Conservation (phyloP, 2,888 invertebrate species). For the Acronicta aceris region DNA sequence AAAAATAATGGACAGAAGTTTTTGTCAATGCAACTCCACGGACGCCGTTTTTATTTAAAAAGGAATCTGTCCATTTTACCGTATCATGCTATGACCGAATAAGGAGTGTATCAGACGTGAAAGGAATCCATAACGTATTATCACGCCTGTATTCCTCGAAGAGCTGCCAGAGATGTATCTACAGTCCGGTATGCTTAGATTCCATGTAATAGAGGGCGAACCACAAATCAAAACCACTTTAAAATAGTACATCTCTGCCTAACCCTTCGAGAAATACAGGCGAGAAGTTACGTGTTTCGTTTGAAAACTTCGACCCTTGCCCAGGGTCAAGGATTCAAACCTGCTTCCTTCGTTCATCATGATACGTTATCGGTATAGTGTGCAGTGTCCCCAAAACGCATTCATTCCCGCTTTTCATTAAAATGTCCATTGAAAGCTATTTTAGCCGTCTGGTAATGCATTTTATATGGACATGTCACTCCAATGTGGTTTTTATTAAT, state of each 20-base stretch:
- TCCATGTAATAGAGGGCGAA: no score
- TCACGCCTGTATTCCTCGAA: no score
- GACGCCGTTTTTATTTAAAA: conserved; percentile 30
- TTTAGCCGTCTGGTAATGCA: conserved; percentile 18
- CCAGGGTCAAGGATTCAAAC: no score
- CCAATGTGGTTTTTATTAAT: conserved; percentile 27
- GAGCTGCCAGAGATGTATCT: no score
- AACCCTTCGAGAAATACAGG: no score
- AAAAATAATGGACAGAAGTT: conserved; percentile 39
- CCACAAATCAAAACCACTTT: no score
- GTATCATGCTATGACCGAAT: not conserved
- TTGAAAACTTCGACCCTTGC: no score
- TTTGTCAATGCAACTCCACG: conserved; percentile 29
- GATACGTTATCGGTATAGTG: not conserved
- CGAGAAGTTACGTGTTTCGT: no score
- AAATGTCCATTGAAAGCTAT: conserved; percentile 20
- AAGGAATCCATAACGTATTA: no score
- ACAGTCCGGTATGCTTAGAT: no score
- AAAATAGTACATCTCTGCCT: no score
- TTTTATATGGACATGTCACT: conserved; percentile 14
- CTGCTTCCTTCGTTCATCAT: not conserved
- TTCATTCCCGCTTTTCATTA: conserved; percentile 25
- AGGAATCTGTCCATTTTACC: not conserved
- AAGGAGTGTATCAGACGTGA: no score
- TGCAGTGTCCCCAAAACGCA: not conserved